Evolutionary conservation across 2,888 invertebrate species (phyloP).

Genomic region (Chrysomela aeneicollis): DNA sequence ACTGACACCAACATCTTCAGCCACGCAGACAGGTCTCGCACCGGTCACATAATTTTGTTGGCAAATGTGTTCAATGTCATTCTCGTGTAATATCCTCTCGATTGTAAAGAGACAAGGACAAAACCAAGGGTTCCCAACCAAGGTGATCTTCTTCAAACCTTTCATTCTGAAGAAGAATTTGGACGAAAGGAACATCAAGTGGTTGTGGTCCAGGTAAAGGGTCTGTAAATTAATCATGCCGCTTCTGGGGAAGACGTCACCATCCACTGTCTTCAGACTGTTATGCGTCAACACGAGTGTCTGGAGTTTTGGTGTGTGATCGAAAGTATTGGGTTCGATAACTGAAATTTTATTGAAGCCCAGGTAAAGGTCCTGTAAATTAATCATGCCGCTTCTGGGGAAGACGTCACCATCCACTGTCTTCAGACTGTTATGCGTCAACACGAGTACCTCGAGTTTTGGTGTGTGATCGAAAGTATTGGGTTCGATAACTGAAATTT

Average conservation of each 20-base stretch:
- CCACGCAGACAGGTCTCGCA: slow-evolving; percentile 36
- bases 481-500: too few species aligned
- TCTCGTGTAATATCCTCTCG: slow-evolving; percentile 29
- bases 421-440: too few species aligned
- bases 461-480: too few species aligned
- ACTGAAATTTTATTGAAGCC: too few species aligned
- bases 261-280: too few species aligned
- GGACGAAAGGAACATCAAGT: too few species aligned
- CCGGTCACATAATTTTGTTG: slow-evolving; percentile 26
- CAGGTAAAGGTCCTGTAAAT: slow-evolving; percentile 33
- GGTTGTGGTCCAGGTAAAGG: slow-evolving; percentile 38
- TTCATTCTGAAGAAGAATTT: too few species aligned
- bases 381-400: slow-evolving; percentile 26
- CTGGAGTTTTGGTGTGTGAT: too few species aligned
- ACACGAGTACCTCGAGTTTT: too few species aligned
- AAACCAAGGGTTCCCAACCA: slow-evolving; percentile 42
- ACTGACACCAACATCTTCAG: background rate
- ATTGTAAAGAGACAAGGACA: slow-evolving; percentile 37
- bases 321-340: too few species aligned
- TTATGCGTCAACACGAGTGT: too few species aligned
- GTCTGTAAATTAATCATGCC: slow-evolving; percentile 30
- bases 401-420: slow-evolving; percentile 39
- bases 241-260: slow-evolving; percentile 29
- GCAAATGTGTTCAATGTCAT: slow-evolving; percentile 32
- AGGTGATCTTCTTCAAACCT: too few species aligned